Evolutionary conservation across 1,140 invertebrate genomes (phyloP).

Genomic region (Limonius californicus): DNA sequence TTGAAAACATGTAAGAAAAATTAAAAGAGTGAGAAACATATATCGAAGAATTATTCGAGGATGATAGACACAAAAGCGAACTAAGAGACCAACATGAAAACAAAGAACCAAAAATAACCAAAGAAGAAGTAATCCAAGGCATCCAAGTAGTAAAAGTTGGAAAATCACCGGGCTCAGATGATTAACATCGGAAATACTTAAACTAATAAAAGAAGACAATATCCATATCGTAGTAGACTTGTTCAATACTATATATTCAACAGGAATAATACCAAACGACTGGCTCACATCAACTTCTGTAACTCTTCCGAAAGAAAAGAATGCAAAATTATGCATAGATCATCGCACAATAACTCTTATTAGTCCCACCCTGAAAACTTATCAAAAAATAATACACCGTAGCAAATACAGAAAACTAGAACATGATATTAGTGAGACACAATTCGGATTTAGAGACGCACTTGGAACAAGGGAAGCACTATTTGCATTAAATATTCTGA

Average conservation of each 20-base stretch:
- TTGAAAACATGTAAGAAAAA: too few relatives aligned
- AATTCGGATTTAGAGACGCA: constrained; percentile 33
- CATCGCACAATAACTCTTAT: constrained; percentile 31
- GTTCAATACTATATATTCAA: constrained; percentile 25
- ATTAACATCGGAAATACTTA: constrained; percentile 29
- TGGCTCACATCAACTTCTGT: constrained; percentile 29
- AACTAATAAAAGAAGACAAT: constrained; percentile 18
- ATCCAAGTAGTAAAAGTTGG: constrained; percentile 18
- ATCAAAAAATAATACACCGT: constrained; percentile 31
- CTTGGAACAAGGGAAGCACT: constrained; percentile 33
- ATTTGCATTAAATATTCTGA: constrained; percentile 27
- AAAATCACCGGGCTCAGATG: constrained; percentile 29
- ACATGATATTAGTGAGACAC: constrained; percentile 19
- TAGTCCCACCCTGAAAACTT: constrained; percentile 29
- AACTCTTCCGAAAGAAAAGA: constrained; percentile 27
- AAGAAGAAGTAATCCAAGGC: constrained; percentile 20
- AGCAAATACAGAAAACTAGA: constrained; percentile 29
- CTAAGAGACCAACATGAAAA: constrained; percentile 1
- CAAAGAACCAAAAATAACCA: constrained; percentile 23
- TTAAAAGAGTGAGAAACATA: too few relatives aligned
- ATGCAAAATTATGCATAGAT: constrained; percentile 25
- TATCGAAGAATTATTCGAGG: too few relatives aligned
- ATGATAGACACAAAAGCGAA: constrained; percentile 12
- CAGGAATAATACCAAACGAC: constrained; percentile 28
- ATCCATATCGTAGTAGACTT: constrained; percentile 9